phyloP scores from a whole-genome alignment of 1,140 invertebrate species.

The Samia ricini region DNA sequence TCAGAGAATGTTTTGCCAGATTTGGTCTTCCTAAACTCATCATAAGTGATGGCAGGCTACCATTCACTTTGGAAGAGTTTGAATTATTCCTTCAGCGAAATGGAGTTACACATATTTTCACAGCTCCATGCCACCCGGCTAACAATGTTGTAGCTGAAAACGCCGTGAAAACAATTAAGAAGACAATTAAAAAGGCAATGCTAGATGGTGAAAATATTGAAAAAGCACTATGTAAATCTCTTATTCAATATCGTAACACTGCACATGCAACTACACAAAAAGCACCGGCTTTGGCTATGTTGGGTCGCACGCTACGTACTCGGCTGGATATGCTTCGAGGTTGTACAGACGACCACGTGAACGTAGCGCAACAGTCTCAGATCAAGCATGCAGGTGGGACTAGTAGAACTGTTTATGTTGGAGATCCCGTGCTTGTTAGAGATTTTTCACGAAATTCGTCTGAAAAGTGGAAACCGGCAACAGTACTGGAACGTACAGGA shows the following conservation, averaged over 20 bases:
- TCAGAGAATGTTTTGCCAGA: slow-evolving; percentile 13
- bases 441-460: background rate
- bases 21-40: slow-evolving; percentile 20
- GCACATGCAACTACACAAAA: background rate
- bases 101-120: slow-evolving; percentile 39
- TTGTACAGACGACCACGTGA: background rate
- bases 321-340: background rate
- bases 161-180: background rate
- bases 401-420: background rate
- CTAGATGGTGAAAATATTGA: background rate
- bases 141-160: background rate
- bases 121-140: slow-evolving; percentile 41
- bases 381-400: slow-evolving; percentile 16
- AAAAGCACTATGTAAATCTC: background rate
- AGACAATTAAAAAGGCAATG: background rate
- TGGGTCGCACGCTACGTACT: background rate
- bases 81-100: slow-evolving; percentile 20
- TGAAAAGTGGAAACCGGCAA: background rate
- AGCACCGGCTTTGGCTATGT: background rate
- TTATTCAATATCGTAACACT: background rate
- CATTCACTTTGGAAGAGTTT: slow-evolving; percentile 18
- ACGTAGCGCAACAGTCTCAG: slow-evolving; percentile 11
- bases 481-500: background rate
- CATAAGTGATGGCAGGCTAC: slow-evolving; percentile 21
- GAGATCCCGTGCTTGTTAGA: slow-evolving; percentile 10